A percentile compares a stretch with the other conserved stretches of the same genome.
Conservation (phyloP, 2,888 invertebrate genomes). For the Pecten maximus region DNA sequence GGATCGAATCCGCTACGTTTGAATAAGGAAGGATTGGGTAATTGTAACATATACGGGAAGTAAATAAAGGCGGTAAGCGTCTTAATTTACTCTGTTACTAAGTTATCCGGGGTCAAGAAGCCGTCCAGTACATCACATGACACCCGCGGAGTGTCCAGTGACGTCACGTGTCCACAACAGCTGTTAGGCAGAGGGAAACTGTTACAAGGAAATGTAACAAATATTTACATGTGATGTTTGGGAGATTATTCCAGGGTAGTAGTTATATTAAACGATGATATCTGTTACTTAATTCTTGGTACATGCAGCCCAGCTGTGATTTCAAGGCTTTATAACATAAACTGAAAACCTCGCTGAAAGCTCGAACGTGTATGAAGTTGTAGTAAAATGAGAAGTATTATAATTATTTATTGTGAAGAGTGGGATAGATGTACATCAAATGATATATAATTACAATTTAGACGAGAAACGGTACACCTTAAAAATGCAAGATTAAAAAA, state of each 20-base stretch:
- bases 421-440: too few relatives aligned
- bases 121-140: background rate
- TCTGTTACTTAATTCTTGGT: background rate
- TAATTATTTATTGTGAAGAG: background rate
- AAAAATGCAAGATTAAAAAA: background rate
- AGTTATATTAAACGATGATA: background rate
- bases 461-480: background rate
- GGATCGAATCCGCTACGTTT: constrained; percentile 16
- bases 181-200: background rate
- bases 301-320: background rate
- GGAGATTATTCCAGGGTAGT: background rate
- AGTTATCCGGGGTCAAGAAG: background rate
- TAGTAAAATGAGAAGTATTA: background rate
- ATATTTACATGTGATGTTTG: background rate
- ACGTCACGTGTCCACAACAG: background rate
- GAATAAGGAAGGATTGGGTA: background rate
- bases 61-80: background rate
- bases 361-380: too few relatives aligned
- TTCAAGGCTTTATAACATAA: background rate
- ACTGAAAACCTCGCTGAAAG: background rate
- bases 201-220: constrained; percentile 10
- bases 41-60: background rate
- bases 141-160: background rate
- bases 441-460: background rate
- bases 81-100: background rate